These are phyloP conservation scores for Entomobrya proxima DNA, from an alignment of 2,888 invertebrate species.

Conservation along the genomic window DNA sequence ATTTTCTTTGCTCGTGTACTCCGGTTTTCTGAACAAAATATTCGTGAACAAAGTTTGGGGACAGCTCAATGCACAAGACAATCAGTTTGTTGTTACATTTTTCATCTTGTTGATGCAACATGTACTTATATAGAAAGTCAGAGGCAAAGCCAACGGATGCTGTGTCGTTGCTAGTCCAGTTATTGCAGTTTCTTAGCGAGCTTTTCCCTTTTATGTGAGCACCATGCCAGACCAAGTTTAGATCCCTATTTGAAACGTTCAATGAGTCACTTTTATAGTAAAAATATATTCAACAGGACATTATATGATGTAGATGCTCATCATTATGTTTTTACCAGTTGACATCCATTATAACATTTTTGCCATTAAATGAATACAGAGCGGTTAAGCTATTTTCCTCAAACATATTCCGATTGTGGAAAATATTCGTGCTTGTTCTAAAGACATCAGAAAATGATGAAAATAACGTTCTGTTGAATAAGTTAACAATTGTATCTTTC, in stretches of 20 bases:
- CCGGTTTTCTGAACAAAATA: not conserved
- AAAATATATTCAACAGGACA: not conserved
- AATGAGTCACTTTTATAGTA: too few species aligned
- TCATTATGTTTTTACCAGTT: slow-evolving; percentile 43
- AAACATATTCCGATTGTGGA: not conserved
- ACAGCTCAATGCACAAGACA: slow-evolving; percentile 89
- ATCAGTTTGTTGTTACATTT: slow-evolving; percentile 91
- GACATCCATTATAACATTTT: slow-evolving; percentile 48
- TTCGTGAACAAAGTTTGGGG: not conserved
- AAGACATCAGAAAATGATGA: slow-evolving; percentile 42
- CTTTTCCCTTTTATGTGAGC: slow-evolving; percentile 7
- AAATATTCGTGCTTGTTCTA: not conserved
- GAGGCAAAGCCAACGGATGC: slow-evolving; percentile 90
- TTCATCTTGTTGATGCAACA: slow-evolving; percentile 87
- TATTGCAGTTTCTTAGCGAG: slow-evolving; percentile 49
- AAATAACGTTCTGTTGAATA: slow-evolving; percentile 53
- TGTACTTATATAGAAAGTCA: slow-evolving; percentile 84
- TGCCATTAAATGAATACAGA: slow-evolving; percentile 64
- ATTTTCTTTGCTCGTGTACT: not conserved
- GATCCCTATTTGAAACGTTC: slow-evolving; percentile 83
- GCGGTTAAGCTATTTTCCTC: not conserved
- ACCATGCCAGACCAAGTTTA: slow-evolving; percentile 97
- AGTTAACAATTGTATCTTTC: slow-evolving; percentile 48
- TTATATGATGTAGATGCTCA: not conserved
- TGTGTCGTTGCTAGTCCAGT: slow-evolving; percentile 87